Evolutionary conservation across 2,888 invertebrate species (phyloP).

Genomic region (Hololepta plana): DNA sequence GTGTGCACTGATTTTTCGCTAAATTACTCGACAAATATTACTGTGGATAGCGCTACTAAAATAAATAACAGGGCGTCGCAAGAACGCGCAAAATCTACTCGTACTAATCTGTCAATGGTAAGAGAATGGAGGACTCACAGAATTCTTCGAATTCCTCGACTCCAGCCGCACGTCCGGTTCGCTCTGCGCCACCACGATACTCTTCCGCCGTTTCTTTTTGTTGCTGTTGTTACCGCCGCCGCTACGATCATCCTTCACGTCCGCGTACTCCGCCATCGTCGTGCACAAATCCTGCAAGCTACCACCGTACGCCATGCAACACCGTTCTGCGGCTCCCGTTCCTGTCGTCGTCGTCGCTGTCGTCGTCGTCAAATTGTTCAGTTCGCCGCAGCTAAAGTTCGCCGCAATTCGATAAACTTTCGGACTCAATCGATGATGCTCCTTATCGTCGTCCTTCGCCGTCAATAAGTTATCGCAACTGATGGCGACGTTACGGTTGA

Average conservation of each 20-base stretch:
- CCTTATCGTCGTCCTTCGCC: slow-evolving; percentile 17
- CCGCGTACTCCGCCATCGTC: slow-evolving; percentile 7
- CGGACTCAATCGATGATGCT: slow-evolving; percentile 40
- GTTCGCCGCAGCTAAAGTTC: slow-evolving; percentile 23
- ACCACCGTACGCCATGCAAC: slow-evolving; percentile 23
- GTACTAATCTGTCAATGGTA: no score
- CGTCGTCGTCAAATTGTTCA: slow-evolving; percentile 17
- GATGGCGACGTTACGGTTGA: slow-evolving; percentile 15
- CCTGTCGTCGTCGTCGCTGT: slow-evolving; percentile 2
- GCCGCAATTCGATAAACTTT: slow-evolving; percentile 40
- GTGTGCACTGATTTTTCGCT: no score
- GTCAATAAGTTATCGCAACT: slow-evolving; percentile 21
- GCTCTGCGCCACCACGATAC: slow-evolving; percentile 31
- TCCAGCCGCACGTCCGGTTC: slow-evolving; percentile 43
- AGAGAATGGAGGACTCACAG: slow-evolving; percentile 9
- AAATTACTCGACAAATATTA: no score
- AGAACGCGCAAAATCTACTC: no score
- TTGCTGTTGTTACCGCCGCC: slow-evolving; percentile 6
- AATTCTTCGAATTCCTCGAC: slow-evolving; percentile 11
- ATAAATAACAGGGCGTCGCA: no score
- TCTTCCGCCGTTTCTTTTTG: slow-evolving; percentile 10
- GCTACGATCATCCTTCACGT: no score
- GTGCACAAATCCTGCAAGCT: slow-evolving; percentile 44
- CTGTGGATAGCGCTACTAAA: no score
- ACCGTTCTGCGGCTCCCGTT: slow-evolving; percentile 16